Evolutionary conservation across 2,888 invertebrate genomes (phyloP).

Genomic region (Protodeltote pygarga): DNA sequence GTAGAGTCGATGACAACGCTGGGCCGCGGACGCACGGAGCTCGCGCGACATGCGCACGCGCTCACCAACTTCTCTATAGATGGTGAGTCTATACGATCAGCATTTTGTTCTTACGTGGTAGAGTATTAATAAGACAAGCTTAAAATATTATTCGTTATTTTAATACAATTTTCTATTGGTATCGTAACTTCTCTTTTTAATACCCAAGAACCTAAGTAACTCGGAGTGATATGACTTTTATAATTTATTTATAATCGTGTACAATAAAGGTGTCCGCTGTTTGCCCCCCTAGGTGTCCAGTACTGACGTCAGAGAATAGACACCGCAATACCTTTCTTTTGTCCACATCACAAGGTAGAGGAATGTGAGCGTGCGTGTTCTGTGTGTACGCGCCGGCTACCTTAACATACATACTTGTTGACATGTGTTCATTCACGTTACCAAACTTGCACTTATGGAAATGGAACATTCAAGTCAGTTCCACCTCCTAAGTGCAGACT

Average conservation of each 20-base stretch:
- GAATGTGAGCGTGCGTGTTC: slow-evolving; percentile 83
- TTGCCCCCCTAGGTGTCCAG: slow-evolving; percentile 85
- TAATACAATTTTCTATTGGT: too few relatives aligned
- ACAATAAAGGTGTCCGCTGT: slow-evolving; percentile 76
- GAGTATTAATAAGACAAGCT: slow-evolving; percentile 16
- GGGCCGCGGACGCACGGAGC: slow-evolving; percentile 83
- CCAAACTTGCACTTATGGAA: slow-evolving; percentile 8
- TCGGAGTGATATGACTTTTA: slow-evolving; percentile 20
- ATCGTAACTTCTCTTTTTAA: slow-evolving; percentile 12
- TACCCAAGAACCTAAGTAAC: slow-evolving; percentile 5
- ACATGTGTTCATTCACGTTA: slow-evolving; percentile 52
- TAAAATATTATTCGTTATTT: too few relatives aligned
- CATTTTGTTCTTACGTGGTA: too few relatives aligned
- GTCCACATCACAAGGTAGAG: slow-evolving; percentile 85
- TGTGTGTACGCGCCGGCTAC: slow-evolving; percentile 67
- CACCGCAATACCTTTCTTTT: slow-evolving; percentile 84
- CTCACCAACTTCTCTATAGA: slow-evolving; percentile 81
- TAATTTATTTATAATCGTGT: slow-evolving; percentile 44
- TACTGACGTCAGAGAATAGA: slow-evolving; percentile 86
- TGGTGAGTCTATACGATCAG: slow-evolving; percentile 61
- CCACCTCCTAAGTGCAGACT: slow-evolving; percentile 18
- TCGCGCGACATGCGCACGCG: slow-evolving; percentile 74
- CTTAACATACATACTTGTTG: slow-evolving; percentile 61
- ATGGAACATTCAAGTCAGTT: slow-evolving; percentile 12
- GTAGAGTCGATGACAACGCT: slow-evolving; percentile 92